These are phyloP conservation scores for Anoplius nigerrimus DNA, from an alignment of 2,888 invertebrate species.

Conservation along the genomic window DNA sequence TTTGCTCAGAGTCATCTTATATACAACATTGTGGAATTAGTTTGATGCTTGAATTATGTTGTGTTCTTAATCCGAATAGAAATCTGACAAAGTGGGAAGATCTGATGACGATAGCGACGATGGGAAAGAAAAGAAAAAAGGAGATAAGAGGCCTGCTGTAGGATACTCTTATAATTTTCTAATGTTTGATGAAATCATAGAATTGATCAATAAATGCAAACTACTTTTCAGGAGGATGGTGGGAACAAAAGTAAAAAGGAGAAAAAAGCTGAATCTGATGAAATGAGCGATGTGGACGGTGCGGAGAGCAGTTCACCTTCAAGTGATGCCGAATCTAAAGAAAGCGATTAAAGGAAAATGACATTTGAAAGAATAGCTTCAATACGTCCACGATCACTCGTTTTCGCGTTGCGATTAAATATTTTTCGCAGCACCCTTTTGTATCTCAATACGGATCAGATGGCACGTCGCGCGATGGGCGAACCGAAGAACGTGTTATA, in stretches of 20 bases:
- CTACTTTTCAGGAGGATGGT: conserved; percentile 64
- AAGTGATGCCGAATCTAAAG: conserved; percentile 70
- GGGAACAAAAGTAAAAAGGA: conserved; percentile 74
- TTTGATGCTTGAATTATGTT: not conserved
- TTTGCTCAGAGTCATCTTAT: not conserved
- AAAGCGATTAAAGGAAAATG: conserved; percentile 59
- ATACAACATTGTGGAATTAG: no score
- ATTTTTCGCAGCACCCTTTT: no score
- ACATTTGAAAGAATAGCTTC: no score
- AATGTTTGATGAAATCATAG: not conserved
- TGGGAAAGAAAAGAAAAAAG: conserved; percentile 59
- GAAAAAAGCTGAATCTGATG: conserved; percentile 80
- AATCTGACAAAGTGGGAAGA: conserved; percentile 54
- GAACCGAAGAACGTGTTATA: no score
- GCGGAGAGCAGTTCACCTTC: conserved; percentile 72
- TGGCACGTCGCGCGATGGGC: no score
- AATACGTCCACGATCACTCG: no score
- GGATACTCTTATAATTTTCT: conserved; percentile 13
- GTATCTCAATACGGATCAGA: no score
- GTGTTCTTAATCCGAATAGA: conserved; percentile 34
- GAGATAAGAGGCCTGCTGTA: conserved; percentile 56
- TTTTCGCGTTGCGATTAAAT: no score
- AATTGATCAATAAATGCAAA: not conserved
- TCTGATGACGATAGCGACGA: conserved; percentile 56
- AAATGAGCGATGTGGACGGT: conserved; percentile 81